A percentile compares a stretch with the other conserved stretches of the same genome.
Evolutionary conservation across 2,888 invertebrate species (phyloP).

Genomic region (Agonopterix heracliana): DNA sequence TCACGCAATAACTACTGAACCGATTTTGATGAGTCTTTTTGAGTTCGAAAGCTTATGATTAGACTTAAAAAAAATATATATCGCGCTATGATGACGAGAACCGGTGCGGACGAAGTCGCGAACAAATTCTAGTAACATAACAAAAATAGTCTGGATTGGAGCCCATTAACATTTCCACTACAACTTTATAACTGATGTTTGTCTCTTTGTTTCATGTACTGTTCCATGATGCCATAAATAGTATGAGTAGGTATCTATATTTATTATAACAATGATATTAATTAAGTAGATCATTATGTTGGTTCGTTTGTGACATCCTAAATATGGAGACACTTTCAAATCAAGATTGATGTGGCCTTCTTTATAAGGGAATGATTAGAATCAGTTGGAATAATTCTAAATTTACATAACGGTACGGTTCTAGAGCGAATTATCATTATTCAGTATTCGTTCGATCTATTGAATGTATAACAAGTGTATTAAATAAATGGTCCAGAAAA

Average conservation of each 20-base stretch:
- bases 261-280: slow-evolving; percentile 17
- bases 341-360: slow-evolving; percentile 19
- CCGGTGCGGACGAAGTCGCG: no score
- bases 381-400: slow-evolving; percentile 29
- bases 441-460: slow-evolving; percentile 17
- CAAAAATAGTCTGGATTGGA: no score
- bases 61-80: no score
- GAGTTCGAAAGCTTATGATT: no score
- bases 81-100: no score
- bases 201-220: slow-evolving; percentile 71
- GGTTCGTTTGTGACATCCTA: slow-evolving; percentile 16
- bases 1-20: no score
- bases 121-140: no score
- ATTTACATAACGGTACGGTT: slow-evolving; percentile 30
- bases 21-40: no score
- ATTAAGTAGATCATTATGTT: slow-evolving; percentile 8
- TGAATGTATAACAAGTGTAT: slow-evolving; percentile 5
- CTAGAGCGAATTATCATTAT: slow-evolving; percentile 27
- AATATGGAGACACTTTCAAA: slow-evolving; percentile 26
- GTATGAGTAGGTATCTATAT: slow-evolving; percentile 63
- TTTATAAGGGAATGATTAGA: slow-evolving; percentile 26
- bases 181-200: slow-evolving; percentile 6
- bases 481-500: slow-evolving; percentile 3
- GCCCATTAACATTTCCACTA: neutral
- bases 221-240: slow-evolving; percentile 59